Conservation (phyloP, 2,888 invertebrate genomes). For the Cryptocephalus primarius region DNA sequence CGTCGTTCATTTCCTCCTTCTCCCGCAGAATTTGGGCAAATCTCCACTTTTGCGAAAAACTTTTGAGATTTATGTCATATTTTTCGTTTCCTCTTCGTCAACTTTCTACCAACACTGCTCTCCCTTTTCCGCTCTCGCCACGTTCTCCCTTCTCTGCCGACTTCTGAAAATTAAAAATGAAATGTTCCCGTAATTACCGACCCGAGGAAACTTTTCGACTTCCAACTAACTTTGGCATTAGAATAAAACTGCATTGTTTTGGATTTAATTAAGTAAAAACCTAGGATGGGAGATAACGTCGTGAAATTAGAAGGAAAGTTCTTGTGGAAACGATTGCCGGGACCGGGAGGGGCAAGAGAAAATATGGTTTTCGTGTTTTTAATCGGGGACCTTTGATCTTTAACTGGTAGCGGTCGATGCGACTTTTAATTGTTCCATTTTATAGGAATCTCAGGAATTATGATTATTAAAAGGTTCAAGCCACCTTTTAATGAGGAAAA, state of each 20-base stretch:
- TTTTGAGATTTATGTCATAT: constrained; percentile 9
- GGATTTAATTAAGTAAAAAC: constrained; percentile 12
- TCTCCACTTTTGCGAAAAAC: background rate
- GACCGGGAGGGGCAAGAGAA: too few species aligned
- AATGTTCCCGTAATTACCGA: constrained; percentile 6
- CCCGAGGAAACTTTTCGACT: constrained; percentile 4
- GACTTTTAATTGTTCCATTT: too few species aligned
- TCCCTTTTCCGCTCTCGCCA: constrained; percentile 5
- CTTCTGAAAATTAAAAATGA: constrained; percentile 14
- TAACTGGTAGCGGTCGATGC: too few species aligned
- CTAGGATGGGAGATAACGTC: constrained; percentile 2
- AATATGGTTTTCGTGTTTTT: too few species aligned
- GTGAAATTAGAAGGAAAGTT: too few species aligned
- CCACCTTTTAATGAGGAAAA: too few species aligned
- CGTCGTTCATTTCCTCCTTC: too few species aligned
- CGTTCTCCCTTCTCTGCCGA: constrained; percentile 7
- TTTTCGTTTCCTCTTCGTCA: constrained; percentile 5
- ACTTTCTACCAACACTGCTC: background rate
- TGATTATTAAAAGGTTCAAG: too few species aligned
- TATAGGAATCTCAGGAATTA: too few species aligned
- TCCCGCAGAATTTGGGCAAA: too few species aligned
- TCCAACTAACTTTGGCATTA: constrained; percentile 4
- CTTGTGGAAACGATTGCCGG: too few species aligned
- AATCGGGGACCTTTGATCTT: too few species aligned
- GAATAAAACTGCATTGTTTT: constrained; percentile 7